These are phyloP conservation scores for Meleagris gallopavo DNA, from an alignment of 2,113 vertebrate genomes.

Conservation along the genomic window DNA sequence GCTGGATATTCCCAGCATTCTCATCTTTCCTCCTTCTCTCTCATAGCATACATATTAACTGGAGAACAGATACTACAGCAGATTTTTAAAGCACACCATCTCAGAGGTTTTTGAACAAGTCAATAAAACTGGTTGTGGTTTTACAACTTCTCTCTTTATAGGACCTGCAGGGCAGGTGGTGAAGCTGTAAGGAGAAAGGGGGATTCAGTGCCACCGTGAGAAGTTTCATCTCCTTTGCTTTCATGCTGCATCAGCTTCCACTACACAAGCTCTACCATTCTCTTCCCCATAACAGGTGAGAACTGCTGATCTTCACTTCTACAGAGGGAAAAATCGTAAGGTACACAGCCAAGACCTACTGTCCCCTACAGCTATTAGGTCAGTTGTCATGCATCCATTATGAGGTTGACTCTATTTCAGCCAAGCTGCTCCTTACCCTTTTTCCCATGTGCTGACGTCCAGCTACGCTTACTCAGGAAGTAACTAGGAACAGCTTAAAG, in stretches of 20 bases:
- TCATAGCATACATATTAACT: neutral
- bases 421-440: neutral
- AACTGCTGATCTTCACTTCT: neutral
- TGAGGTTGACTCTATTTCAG: neutral
- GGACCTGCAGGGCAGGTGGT: neutral
- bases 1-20: neutral
- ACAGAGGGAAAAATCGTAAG: neutral
- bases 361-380: neutral
- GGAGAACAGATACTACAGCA: neutral
- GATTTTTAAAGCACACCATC: neutral
- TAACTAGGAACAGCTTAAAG: neutral
- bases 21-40: neutral
- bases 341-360: neutral
- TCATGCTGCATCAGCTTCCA: neutral
- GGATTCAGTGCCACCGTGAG: neutral
- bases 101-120: neutral
- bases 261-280: rapidly evolving
- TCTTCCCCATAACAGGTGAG: neutral
- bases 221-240: neutral
- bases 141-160: neutral
- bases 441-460: neutral
- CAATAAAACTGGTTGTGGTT: rapidly evolving
- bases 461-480: neutral
- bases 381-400: neutral
- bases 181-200: neutral